These are phyloP conservation scores for Rotaria sp. DNA, from an alignment of 2,888 invertebrate genomes.

Conservation along the genomic window DNA sequence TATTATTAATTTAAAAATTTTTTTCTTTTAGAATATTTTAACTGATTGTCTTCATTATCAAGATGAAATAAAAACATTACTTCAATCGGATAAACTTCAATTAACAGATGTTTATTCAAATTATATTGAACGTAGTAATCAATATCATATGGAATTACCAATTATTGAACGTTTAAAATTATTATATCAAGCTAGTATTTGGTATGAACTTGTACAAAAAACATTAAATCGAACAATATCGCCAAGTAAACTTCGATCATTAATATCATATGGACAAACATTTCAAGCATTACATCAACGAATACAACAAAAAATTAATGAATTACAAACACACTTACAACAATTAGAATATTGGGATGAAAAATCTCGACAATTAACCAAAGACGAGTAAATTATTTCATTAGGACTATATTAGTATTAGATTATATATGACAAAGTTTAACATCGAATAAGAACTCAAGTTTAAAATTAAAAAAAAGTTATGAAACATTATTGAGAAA, in stretches of 20 bases:
- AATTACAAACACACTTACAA: slow-evolving; percentile 10
- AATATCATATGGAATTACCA: slow-evolving; percentile 1
- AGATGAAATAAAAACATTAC: background rate
- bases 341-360: slow-evolving; percentile 21
- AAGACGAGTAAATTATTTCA: background rate
- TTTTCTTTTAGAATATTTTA: background rate
- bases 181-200: slow-evolving; percentile 27
- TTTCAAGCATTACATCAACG: slow-evolving; percentile 5
- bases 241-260: slow-evolving; percentile 1
- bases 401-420: background rate
- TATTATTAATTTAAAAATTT: background rate
- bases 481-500: too few relatives aligned
- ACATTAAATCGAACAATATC: background rate
- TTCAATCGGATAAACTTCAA: background rate
- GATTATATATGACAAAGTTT: too few relatives aligned
- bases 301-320: background rate
- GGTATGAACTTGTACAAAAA: slow-evolving; percentile 24
- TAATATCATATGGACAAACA: background rate
- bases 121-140: background rate
- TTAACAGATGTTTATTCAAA: background rate
- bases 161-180: background rate
- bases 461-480: too few relatives aligned
- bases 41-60: background rate
- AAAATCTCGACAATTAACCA: slow-evolving; percentile 9
- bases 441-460: too few relatives aligned